Percentiles rank a stretch among this genome's conserved stretches.
These are phyloP conservation scores for Spisula subtruncata DNA, from an alignment of 2,888 invertebrate genomes.

Conservation along the genomic window DNA sequence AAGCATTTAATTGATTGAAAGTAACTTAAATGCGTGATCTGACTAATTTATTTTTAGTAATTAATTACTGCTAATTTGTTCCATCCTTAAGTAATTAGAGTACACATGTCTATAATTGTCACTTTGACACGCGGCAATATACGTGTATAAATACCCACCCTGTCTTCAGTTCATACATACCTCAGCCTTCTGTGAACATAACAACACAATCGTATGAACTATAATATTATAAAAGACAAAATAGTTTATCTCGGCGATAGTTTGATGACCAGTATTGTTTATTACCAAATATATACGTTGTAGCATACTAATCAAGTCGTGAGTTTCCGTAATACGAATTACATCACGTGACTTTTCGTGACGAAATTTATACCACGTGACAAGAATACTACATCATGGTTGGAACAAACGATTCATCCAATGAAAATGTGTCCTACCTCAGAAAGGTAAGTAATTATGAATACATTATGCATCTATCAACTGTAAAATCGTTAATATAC, in stretches of 20 bases:
- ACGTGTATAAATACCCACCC: not conserved
- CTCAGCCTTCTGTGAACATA: not conserved
- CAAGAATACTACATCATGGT: not conserved
- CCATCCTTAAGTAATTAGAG: constrained; percentile 22
- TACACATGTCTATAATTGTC: not conserved
- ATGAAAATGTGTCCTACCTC: no score
- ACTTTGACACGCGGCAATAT: not conserved
- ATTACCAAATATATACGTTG: no score
- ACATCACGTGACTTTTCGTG: not conserved
- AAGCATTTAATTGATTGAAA: not conserved
- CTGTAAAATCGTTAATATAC: no score
- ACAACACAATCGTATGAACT: not conserved
- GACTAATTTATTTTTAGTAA: no score
- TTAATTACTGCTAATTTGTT: not conserved
- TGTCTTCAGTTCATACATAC: not conserved
- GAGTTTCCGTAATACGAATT: no score
- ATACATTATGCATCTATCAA: no score
- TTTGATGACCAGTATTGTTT: no score
- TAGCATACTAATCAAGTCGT: no score
- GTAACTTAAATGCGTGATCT: not conserved
- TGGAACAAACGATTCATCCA: not conserved
- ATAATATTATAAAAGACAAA: not conserved
- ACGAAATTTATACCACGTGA: no score
- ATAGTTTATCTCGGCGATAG: no score
- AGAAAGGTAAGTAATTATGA: constrained; percentile 19